Evolutionary conservation across 2,888 invertebrate species (phyloP).

Genomic region (Leptinotarsa rubiginosa): DNA sequence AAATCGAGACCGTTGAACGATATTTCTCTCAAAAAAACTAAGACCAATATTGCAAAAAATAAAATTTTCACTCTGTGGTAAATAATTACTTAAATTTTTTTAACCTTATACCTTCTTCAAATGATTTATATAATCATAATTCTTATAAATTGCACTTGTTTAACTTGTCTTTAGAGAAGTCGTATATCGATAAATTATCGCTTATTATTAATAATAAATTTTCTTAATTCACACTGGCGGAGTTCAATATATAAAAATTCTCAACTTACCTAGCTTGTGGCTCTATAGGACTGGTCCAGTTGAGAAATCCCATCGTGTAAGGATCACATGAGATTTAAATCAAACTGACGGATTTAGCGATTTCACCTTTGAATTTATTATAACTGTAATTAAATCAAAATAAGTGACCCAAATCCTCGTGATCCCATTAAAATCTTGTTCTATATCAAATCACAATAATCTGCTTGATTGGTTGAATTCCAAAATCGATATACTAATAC

Average conservation of each 20-base stretch:
- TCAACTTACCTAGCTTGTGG: slow-evolving; percentile 52
- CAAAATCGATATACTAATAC: slow-evolving; percentile 26
- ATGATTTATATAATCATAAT: no score
- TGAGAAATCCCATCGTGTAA: slow-evolving; percentile 52
- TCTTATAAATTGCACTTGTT: no score
- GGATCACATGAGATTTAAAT: slow-evolving; percentile 34
- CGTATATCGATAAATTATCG: no score
- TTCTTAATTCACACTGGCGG: no score
- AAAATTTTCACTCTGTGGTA: no score
- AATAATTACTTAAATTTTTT: no score
- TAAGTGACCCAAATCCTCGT: slow-evolving; percentile 23
- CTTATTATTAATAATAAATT: no score
- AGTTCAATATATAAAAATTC: slow-evolving; percentile 4
- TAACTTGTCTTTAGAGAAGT: no score
- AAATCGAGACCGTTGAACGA: no score
- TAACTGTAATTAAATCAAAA: slow-evolving; percentile 32
- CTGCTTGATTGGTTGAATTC: slow-evolving; percentile 29
- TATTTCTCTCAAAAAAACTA: no score
- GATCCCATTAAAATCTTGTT: slow-evolving; percentile 31
- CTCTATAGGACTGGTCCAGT: slow-evolving; percentile 52
- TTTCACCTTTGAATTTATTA: slow-evolving; percentile 30
- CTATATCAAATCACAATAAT: slow-evolving; percentile 16
- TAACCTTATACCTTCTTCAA: no score
- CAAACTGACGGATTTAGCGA: slow-evolving; percentile 39
- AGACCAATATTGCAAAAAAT: no score